phyloP scores from a whole-genome alignment of 1,140 invertebrate species.

The Ericerus pela region DNA sequence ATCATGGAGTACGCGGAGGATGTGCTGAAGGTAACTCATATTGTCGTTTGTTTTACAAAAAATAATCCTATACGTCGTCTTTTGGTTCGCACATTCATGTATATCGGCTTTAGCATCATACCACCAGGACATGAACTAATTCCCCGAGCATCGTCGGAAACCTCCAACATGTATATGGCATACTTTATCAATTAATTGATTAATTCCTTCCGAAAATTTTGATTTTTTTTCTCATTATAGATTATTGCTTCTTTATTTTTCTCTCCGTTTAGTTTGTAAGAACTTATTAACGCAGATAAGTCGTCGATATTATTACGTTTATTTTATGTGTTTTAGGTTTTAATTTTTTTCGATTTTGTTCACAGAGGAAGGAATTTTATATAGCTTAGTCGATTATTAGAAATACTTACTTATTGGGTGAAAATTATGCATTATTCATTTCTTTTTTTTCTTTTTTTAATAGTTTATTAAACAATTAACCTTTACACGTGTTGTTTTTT shows the following conservation, averaged over 20 bases:
- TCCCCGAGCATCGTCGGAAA: constrained; percentile 39
- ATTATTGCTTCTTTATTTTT: neutral
- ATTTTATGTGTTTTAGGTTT: too few relatives aligned
- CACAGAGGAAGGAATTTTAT: too few relatives aligned
- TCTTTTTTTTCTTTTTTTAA: too few relatives aligned
- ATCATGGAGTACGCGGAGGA: constrained; percentile 93
- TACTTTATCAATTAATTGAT: constrained; percentile 45
- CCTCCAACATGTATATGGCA: constrained; percentile 59
- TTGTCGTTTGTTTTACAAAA: constrained; percentile 70
- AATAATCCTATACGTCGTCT: constrained; percentile 64
- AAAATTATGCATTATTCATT: too few relatives aligned
- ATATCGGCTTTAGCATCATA: constrained; percentile 78
- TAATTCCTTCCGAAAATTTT: neutral
- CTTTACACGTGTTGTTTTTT: too few relatives aligned
- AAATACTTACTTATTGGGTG: too few relatives aligned
- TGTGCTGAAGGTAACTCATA: constrained; percentile 62
- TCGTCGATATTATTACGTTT: too few relatives aligned
- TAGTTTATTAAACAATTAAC: too few relatives aligned
- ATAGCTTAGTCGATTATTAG: too few relatives aligned
- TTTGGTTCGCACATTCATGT: constrained; percentile 88
- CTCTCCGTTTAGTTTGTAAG: too few relatives aligned
- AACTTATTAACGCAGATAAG: too few relatives aligned
- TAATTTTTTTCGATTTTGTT: too few relatives aligned
- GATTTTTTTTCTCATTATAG: constrained; percentile 1
- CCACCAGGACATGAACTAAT: constrained; percentile 64